These are phyloP conservation scores for Gonioctena quinquepunctata DNA, from an alignment of 1,140 invertebrate genomes.

Conservation along the genomic window DNA sequence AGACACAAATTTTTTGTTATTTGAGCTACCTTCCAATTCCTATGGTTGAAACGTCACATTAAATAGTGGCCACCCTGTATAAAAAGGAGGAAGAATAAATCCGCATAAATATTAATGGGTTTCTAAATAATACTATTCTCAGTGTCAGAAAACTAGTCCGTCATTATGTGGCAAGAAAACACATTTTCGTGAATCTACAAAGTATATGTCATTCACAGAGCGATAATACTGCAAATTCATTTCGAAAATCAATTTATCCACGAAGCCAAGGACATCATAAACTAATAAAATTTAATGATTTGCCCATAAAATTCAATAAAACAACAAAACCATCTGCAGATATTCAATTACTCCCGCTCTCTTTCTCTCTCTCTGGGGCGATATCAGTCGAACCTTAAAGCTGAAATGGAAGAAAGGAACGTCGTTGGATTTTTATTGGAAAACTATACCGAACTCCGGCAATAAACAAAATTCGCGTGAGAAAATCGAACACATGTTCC, in stretches of 20 bases:
- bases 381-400: background rate
- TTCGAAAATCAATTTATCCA: slow-evolving; percentile 16
- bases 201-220: too few relatives aligned
- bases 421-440: slow-evolving; percentile 10
- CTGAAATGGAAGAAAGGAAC: background rate
- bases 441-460: slow-evolving; percentile 8
- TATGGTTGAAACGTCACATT: too few relatives aligned
- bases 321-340: slow-evolving; percentile 25
- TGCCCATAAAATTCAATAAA: slow-evolving; percentile 21
- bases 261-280: slow-evolving; percentile 18
- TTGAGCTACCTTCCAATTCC: too few relatives aligned
- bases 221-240: slow-evolving; percentile 15
- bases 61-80: too few relatives aligned
- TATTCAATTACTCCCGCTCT: slow-evolving; percentile 14
- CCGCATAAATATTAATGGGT: too few relatives aligned
- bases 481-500: slow-evolving; percentile 11
- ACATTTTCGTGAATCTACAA: too few relatives aligned
- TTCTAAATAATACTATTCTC: too few relatives aligned
- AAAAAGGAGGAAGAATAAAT: too few relatives aligned
- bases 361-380: background rate
- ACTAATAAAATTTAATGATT: slow-evolving; percentile 26
- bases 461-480: slow-evolving; percentile 24
- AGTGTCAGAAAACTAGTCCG: too few relatives aligned
- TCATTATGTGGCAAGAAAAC: too few relatives aligned
- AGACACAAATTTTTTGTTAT: too few relatives aligned